These are phyloP conservation scores for Cynopterus sphinx DNA, from an alignment of 2,797 vertebrate genomes.

Conservation along the genomic window DNA sequence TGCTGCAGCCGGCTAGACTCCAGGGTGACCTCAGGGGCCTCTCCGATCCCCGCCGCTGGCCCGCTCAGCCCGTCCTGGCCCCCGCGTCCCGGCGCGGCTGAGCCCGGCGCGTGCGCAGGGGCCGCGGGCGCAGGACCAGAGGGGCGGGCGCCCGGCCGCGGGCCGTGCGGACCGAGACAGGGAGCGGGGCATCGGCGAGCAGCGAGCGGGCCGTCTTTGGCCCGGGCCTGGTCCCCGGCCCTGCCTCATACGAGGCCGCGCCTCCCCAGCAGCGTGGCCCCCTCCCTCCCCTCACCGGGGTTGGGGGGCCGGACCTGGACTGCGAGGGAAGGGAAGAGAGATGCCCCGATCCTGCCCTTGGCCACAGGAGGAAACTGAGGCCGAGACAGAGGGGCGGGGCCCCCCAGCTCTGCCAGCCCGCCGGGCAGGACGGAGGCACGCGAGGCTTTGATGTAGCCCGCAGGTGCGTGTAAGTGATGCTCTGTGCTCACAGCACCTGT, in stretches of 20 bases:
- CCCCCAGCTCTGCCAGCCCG: background rate
- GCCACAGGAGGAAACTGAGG: background rate
- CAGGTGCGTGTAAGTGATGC: background rate
- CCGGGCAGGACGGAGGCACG: background rate
- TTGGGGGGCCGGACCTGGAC: too few relatives aligned
- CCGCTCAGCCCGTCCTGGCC: background rate
- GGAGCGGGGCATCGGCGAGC: too few relatives aligned
- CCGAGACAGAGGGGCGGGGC: background rate
- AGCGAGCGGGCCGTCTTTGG: too few relatives aligned
- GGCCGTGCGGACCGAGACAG: rapidly evolving
- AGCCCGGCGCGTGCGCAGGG: background rate
- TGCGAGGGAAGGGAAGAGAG: background rate
- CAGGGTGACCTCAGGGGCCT: background rate
- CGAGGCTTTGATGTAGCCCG: background rate
- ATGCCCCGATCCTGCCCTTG: too few relatives aligned
- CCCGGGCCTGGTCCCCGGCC: background rate
- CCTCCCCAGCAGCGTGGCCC: background rate
- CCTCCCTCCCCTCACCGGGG: background rate
- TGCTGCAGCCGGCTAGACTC: conserved; percentile 28
- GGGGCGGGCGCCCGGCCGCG: rapidly evolving
- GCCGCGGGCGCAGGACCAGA: rapidly evolving
- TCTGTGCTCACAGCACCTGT: background rate
- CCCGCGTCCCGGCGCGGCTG: background rate
- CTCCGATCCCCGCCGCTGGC: background rate
- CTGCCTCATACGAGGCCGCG: rapidly evolving